These are phyloP conservation scores for Anas georgica DNA, from an alignment of 2,797 vertebrate species.

Conservation along the genomic window DNA sequence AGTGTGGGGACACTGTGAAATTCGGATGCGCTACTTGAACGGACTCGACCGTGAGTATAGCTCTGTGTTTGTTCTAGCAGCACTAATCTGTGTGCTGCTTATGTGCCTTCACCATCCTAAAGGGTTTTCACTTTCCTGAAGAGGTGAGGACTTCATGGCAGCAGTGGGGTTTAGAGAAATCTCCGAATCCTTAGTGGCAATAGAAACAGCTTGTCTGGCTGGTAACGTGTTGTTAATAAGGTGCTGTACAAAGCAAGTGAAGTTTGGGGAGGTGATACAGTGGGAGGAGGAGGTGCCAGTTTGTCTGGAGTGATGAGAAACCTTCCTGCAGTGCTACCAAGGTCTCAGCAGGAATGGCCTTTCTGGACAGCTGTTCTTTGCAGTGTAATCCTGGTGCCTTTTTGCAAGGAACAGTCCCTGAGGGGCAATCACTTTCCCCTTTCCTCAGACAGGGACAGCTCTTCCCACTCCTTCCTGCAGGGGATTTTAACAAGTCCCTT, in stretches of 20 bases:
- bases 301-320: background rate
- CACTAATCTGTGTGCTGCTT: too few relatives aligned
- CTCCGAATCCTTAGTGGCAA: fast-evolving
- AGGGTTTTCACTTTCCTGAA: fast-evolving
- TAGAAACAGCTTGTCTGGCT: fast-evolving
- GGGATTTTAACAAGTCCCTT: too few relatives aligned
- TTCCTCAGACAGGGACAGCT: too few relatives aligned
- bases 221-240: fast-evolving
- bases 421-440: background rate
- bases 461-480: too few relatives aligned
- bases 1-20: slow-evolving; percentile 99
- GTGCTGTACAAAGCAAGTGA: background rate
- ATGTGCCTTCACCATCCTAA: background rate
- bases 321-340: fast-evolving
- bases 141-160: background rate
- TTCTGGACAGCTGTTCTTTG: background rate
- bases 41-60: slow-evolving; percentile 98
- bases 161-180: background rate
- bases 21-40: slow-evolving; percentile 97
- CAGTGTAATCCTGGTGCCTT: background rate
- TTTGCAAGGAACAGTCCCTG: background rate
- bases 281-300: background rate
- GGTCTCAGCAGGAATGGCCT: background rate
- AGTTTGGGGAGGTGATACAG: background rate
- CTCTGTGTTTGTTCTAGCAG: too few relatives aligned